Base-by-base conservation (phyloP, 2,113 vertebrate genomes). In the Progne subis region DNA sequence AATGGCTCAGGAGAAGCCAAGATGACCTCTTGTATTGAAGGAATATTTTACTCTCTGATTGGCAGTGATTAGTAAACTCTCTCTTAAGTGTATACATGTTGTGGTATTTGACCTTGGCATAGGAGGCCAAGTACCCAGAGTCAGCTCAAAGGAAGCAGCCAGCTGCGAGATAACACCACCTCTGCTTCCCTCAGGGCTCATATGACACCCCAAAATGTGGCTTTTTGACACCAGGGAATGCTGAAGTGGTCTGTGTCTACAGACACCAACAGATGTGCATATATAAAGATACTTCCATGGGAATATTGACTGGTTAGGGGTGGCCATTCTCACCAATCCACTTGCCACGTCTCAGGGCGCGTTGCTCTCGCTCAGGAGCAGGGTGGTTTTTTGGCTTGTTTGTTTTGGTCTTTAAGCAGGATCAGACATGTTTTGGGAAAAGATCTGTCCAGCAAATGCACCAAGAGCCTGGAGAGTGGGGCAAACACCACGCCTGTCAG, bases 321-420 rank as follows among this genome's bases (percentile, higher is more conserved):
- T 29, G 71, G 65, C 43, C 60, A 26, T 14, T 68, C 56, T 81
- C 37, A 49, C 24, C 39, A 63, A 34, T 37, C 32, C 20, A 20
- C 37, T 32, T 14, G 29, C 20, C 1, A 0, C 1, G 2, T 19
- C 70, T 61, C 55, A 34, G 64, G n/a, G 15, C 19, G 21, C 0
- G 0, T 29, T 60, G 63, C 34, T 69, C 11, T 20, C 13, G 11
- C 50, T 32, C 23, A 41, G 41, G 67, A 69, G 25, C 23, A 56
- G 34, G 12, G 11, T 60, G 59, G 7, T 1, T 2, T n/a, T 92
- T 68, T 53, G 18, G 7, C 25, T 85, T 12, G 7, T 28, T 77
- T 63, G 9, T 12, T 82, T 79, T 28, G 21, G 32, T 34, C 28
- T 71, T 86, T n/a, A n/a, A 71, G 37, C 9, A 89, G 60, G 26